Base-by-base conservation (phyloP, 2,888 invertebrate species). In the Exocentrus adspersus region DNA sequence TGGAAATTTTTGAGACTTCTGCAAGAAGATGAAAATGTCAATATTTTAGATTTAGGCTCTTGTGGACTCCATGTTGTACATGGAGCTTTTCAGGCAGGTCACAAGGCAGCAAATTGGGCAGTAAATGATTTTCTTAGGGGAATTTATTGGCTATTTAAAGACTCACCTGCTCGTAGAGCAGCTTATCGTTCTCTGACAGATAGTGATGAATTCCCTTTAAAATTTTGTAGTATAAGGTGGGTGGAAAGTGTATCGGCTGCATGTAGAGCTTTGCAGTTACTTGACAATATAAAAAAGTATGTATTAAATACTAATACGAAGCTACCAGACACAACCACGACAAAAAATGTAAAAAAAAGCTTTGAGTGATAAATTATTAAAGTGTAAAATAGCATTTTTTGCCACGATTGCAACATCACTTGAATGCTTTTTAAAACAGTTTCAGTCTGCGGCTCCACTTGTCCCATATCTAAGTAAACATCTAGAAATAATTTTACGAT, bases 41-140 rank as follows among this genome's bases (percentile, higher is more conserved):
- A 53, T 20, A 43, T 79, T 14, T 4, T 54, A 32, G 67, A 77
- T 19, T 64, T 77, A 41, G 76, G 77, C 37, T 71, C 69, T 41
- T 79, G 77, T 50, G 74, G 75, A 50, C 65, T 79, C 5, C 78
- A 78, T 60, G 67, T 70, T 14, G 62, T 77, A 14, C 72, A 78
- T 68, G 72, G 75, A n/a, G 71, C 73, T 12, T 75, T 78, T 19
- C 75, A 76, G 64, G 69, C 74, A 7, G 77, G 42, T 10, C 43
- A 54, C 20, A 54, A 54, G 10, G 20, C 10, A 9, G 51, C 20
- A n/a, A 37, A 37, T 19, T 54, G 54, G 54, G 43, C 12, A 14
- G 53, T 53, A 14, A 53, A 37, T 42, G 75, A 52, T 72, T 1
- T 70, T 69, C 9, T 17, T 72, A 5, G 70, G 71, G 43, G 68